Evolutionary conservation across 1,140 invertebrate species (phyloP), one percentile per base, ranked within the genome.

Genomic region (Drosophila triauraria): DNA sequence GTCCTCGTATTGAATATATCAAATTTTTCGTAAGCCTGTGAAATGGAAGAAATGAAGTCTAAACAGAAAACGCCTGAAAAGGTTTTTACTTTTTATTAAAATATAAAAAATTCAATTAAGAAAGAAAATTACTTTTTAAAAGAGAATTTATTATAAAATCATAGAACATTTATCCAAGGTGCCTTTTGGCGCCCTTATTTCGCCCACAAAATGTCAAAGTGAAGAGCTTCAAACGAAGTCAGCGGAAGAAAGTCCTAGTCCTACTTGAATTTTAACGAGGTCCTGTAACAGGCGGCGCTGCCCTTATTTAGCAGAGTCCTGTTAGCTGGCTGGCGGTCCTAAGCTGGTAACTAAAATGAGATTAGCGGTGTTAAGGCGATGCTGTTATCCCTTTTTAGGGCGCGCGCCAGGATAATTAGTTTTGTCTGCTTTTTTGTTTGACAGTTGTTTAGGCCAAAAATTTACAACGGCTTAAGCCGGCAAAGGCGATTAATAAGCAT

Each of bases 151-250:
- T 12, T 35, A 12, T 35, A 35, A 35, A 35, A 35, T 35, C 4
- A 2, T 1, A 23, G 9, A 1, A 15, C 9, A 13, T 38, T 38
- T 0, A 6, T 20, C 32, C 54, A 57, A 57, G 35, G 20, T 57
- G 8, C 35, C 32, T 15, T 43, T 46, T 12, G 27, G 3, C 2
- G 54, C 35, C 54, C 35, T 57, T 68, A 6, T 59, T 23, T n/a
- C 32, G n/a, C 35, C 8, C 60, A 4, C 60, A 56, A 79, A 79
- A 82, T 84, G 71, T 80, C 76, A 79, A 76, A 63, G 43, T 79
- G 51, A 58, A 76, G 61, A 71, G 71, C 32, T 42, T 58, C 47
- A 57, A 58, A 35, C 42, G 40, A 69, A 69, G 63, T 43, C 32
- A 58, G 47, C 32, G 59, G 42, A 40, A 17, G 61, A 54, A 70